Base-by-base conservation (phyloP, 2,797 vertebrate species). In the Falco novaeseelandiae region DNA sequence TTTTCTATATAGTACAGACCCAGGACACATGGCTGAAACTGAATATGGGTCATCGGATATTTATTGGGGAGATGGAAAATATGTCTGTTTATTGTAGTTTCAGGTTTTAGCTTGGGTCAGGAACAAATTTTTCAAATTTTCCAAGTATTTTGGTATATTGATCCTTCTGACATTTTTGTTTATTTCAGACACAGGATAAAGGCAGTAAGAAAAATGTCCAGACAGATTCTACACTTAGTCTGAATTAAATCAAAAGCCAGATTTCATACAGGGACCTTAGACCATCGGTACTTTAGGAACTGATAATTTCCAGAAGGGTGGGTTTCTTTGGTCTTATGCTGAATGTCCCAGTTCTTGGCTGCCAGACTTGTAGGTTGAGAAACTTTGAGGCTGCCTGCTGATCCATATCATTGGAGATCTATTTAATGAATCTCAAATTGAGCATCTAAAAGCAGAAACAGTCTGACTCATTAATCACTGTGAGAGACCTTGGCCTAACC, bases 361-460 rank as follows among this genome's bases (percentile, higher is more conserved):
- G 42, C 66, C 70, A 57, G 57, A 55, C 46, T 44, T 58, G 70
- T 34, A 69, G 40, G 58, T 62, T 95, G 83, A 77, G 90, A 74
- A 70, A 32, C 55, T 62, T 63, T 34, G 84, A 93, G 89, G 74
- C 67, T 77, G 83, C 63, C 44, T 90, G 83, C 77, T 95, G 93
- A 90, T 90, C 80, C 51, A 4, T 73, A 83, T 82, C 78, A 57
- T 5, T 77, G 57, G 66, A 92, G 80, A 79, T 76, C 54, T 72
- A 7, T 89, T 89, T 82, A 69, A 91, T 38, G 58, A 79, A 66
- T 90, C 36, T 87, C 93, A 89, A 71, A 67, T 23, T 82, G 72
- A 92, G 67, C 89, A 83, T 87, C 96, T 78, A n/a, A 82, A 92
- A 92, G 70, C 90, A 93, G 88, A 81, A 93, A 78, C 44, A 27